Base-by-base conservation (phyloP, 2,113 vertebrate genomes). In the Grammomys surdaster region DNA sequence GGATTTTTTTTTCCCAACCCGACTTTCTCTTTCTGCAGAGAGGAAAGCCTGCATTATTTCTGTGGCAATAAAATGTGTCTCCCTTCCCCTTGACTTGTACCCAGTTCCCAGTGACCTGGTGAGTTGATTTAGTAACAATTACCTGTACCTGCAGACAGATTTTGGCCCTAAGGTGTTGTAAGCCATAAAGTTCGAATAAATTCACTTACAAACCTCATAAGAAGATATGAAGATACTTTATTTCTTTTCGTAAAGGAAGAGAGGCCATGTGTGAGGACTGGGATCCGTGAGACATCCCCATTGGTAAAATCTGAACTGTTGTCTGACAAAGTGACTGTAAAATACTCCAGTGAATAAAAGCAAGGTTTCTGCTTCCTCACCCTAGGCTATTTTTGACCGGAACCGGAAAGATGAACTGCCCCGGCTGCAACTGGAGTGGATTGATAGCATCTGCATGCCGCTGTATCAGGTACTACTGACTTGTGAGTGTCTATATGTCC, bases 361-460 rank as follows among this genome's bases (percentile, higher is more conserved):
- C 80, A 87, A 76, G 95, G 63, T 22, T 91, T 95, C 94, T 84
- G 28, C 58, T 94, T 81, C 60, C 93, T 96, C 94, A 58, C 98
- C 98, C 96, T 97, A 99, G 99, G 99, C 99, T 89, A 99, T 99
- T 98, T 99, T 99, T 98, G 99, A 99, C 98, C 99, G 99, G 94
- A 99, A 99, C 98, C 99, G 99, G 97, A 99, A 99, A 97, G 99
- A 99, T 31, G 99, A 99, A 98, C 98, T 99, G 96, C 99, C 99
- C 31, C 99, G 99, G 70, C 96, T 99, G 93, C 99, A 99, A 96
- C 95, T 99, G 70, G 99, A 99, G 98, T 99, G 99, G 99, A 99
- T 99, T 95, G 99, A 99, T 96, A 99, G 99, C 95, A 99, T 99
- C 98, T 99, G 99, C 97, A 97, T 99, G 89, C 99, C 99, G 80